Base-by-base conservation (phyloP, 2,888 invertebrate species). In the Osmoderma eremita region DNA sequence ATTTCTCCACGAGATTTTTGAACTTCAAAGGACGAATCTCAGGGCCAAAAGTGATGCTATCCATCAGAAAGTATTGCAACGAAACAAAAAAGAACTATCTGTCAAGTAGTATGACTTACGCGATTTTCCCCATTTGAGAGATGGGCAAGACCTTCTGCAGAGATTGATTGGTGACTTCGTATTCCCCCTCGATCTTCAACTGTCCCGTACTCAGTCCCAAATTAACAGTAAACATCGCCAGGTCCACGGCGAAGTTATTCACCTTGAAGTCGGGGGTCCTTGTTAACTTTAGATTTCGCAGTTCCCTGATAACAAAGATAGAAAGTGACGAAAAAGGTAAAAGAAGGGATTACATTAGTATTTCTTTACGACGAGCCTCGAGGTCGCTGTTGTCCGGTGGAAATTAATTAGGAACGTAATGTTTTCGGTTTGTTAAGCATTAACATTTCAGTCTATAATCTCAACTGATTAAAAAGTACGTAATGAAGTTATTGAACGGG, bases 221-320 rank as follows among this genome's bases (percentile, higher is more conserved):
- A 68, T 77, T 75, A 63, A 82, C 68, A 56, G 76, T 77, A 30
- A 80, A 74, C 73, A 75, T 77, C 50, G 71, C 72, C 49, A 82
- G 71, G 68, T 81, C 76, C 10, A 76, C 74, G 4, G 77, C 71
- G 71, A 82, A 71, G 48, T 75, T 72, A n/a, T 73, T 76, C 54
- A 82, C 76, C 50, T 80, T 75, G 67, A 81, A 82, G 63, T 81
- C 80, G 0, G 82, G 79, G 24, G 78, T 75, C 71, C 78, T 77
- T 12, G 75, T 75, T 3, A 80, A 75, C 63, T 77, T 77, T 64
- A 82, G 65, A 58, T 80, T 75, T 62, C 73, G 72, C 22, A 82
- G 71, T 66, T 81, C 79, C 64, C 82, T 82, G 45, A 6, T 15
- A 15, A 41, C 12, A 42, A 36, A 17, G 70, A 45, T 30, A 77